A percentile compares a stretch with the other conserved stretches of the same genome.
Evolutionary conservation across 2,113 vertebrate species (phyloP).

Genomic region (Pituophis catenifer): DNA sequence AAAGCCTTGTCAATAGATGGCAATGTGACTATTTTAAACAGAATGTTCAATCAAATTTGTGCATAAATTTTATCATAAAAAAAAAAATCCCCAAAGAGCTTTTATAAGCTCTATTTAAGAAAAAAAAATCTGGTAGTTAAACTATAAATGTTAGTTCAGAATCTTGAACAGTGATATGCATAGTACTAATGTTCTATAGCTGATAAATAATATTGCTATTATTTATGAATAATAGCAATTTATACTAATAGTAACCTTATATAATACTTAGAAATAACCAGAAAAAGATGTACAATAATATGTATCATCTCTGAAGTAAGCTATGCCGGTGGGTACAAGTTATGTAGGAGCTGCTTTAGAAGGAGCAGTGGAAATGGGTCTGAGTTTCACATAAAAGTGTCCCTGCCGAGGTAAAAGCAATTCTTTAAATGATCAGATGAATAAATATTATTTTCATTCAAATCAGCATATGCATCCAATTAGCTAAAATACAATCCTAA

Average conservation of each 20-base stretch:
- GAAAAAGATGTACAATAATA: neutral
- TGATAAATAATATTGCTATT: neutral
- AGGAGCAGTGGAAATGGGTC: neutral
- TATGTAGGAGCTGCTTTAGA: neutral
- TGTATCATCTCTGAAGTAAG: neutral
- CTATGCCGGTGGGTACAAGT: neutral
- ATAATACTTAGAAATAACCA: neutral
- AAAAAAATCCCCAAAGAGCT: conserved; percentile 45
- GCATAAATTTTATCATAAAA: conserved; percentile 63
- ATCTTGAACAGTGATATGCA: conserved; percentile 73
- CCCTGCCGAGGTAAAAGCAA: neutral
- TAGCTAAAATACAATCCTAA: neutral
- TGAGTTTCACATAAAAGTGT: neutral
- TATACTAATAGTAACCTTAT: neutral
- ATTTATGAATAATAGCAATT: neutral
- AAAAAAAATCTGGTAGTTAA: conserved; percentile 76
- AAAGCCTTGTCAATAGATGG: conserved; percentile 76
- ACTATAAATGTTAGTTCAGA: conserved; percentile 69
- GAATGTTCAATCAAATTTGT: conserved; percentile 60
- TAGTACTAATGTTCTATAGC: conserved; percentile 69
- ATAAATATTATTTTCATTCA: neutral
- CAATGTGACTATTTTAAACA: conserved; percentile 75
- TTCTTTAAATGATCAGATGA: neutral
- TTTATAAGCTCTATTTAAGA: conserved; percentile 53
- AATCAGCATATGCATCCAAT: neutral